A percentile compares a stretch with the other conserved stretches of the same genome.
Conservation (phyloP, 2,888 invertebrate genomes). For the Drosophila anceps region DNA sequence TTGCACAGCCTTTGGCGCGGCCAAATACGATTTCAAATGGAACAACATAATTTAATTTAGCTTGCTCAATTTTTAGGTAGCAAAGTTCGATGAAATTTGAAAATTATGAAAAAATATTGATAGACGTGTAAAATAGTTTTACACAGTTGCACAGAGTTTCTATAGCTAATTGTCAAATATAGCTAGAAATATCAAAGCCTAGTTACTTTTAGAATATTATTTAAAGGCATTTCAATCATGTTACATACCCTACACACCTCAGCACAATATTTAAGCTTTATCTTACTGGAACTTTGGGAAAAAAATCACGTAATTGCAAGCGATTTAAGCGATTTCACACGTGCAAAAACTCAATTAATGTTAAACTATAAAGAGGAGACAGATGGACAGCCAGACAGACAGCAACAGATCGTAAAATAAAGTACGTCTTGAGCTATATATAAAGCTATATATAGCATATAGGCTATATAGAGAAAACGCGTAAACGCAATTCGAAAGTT, state of each 20-base stretch:
- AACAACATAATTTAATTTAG: slow-evolving; percentile 9
- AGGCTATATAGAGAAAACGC: slow-evolving; percentile 32
- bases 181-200: neutral
- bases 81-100: neutral
- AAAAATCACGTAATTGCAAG: slow-evolving; percentile 16
- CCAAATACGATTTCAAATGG: slow-evolving; percentile 9
- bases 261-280: neutral
- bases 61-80: slow-evolving; percentile 10
- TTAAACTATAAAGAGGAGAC: slow-evolving; percentile 19
- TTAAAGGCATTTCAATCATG: neutral
- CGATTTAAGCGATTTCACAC: slow-evolving; percentile 17
- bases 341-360: slow-evolving; percentile 40
- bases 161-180: neutral
- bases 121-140: neutral
- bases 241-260: neutral
- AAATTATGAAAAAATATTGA: neutral
- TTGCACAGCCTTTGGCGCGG: slow-evolving; percentile 1
- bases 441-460: slow-evolving; percentile 2
- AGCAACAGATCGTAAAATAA: slow-evolving; percentile 40
- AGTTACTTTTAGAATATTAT: neutral
- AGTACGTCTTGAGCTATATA: slow-evolving; percentile 19
- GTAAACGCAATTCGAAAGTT: slow-evolving; percentile 65
- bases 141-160: too few relatives aligned
- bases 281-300: slow-evolving; percentile 6
- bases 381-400: neutral